These are phyloP conservation scores for Iphiclides podalirius DNA, from an alignment of 2,888 invertebrate species.

Conservation along the genomic window DNA sequence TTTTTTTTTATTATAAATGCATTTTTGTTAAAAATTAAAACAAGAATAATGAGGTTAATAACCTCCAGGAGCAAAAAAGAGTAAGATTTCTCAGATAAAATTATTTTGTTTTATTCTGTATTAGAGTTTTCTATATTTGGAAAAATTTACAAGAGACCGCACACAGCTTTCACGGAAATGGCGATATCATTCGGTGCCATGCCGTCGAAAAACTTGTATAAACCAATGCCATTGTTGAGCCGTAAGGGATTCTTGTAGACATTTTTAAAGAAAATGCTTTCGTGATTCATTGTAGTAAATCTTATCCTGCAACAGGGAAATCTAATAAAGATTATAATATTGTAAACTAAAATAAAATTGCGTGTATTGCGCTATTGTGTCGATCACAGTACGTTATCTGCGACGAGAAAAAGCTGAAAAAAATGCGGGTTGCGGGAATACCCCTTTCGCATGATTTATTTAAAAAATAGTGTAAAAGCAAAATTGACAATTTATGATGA, in stretches of 20 bases:
- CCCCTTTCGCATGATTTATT: background rate
- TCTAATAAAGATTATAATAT: slow-evolving; percentile 9
- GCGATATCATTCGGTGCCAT: slow-evolving; percentile 19
- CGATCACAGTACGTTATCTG: background rate
- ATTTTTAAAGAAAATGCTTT: slow-evolving; percentile 38
- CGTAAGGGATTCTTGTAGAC: slow-evolving; percentile 30
- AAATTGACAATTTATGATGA: background rate
- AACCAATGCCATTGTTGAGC: slow-evolving; percentile 16
- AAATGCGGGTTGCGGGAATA: too few species aligned
- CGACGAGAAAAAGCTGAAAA: background rate
- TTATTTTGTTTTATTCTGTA: too few species aligned
- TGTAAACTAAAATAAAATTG: background rate
- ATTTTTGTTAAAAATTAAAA: too few species aligned
- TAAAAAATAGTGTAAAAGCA: background rate
- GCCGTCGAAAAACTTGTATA: slow-evolving; percentile 21
- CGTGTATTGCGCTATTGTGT: slow-evolving; percentile 1
- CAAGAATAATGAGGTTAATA: too few species aligned
- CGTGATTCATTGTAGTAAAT: slow-evolving; percentile 31
- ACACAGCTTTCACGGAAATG: background rate
- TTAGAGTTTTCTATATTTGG: too few species aligned
- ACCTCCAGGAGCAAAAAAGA: too few species aligned
- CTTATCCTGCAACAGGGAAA: slow-evolving; percentile 13
- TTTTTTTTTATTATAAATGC: too few species aligned
- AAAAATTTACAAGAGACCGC: too few species aligned
- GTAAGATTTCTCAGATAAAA: too few species aligned